Base-by-base conservation (phyloP, 2,888 invertebrate species). In the Digitonthophagus gazella region DNA sequence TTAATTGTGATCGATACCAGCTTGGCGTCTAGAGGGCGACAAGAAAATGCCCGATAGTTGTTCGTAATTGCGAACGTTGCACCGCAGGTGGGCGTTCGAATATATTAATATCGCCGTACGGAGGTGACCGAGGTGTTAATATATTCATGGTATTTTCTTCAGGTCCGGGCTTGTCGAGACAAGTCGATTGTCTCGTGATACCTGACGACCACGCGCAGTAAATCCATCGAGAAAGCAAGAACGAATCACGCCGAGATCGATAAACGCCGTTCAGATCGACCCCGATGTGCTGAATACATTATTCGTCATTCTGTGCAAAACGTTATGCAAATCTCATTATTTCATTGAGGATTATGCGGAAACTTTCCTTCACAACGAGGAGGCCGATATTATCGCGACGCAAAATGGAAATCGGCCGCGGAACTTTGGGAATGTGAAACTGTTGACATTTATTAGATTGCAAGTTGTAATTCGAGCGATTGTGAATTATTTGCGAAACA, bases 111-210 rank as follows among this genome's bases (percentile, higher is more conserved):
- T 61, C 58, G 57, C 64, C 68, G 11, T 61, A 20, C 19, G 61
- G 61, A 61, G 61, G 61, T 61, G 61, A 61, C 16, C 61, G 64
- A 71, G 72, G 70, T 72, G 70, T 58, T 72, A 72, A 72, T 72
- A 28, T 72, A 71, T 71, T 72, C 71, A 69, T 63, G 69, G 69
- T 57, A 72, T 71, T 71, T 44, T 69, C 68, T 61, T 11, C 15
- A 2, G 58, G 61, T 18, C 65, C 54, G 66, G 22, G 66, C 68
- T 18, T 20, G 61, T 20, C 61, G 55, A 54, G 63, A 68, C 65
- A 61, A 61, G 63, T 69, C 20, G 68, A 61, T 61, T 61, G 61
- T 61, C 61, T 61, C 61, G 28, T 11, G 6, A 11, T 44, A 44
- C 6, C 28, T 19, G 61, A 61, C 61, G 18, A 61, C 28, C 28